Base-by-base conservation (phyloP, 2,888 invertebrate genomes). In the Acleris cristana region DNA sequence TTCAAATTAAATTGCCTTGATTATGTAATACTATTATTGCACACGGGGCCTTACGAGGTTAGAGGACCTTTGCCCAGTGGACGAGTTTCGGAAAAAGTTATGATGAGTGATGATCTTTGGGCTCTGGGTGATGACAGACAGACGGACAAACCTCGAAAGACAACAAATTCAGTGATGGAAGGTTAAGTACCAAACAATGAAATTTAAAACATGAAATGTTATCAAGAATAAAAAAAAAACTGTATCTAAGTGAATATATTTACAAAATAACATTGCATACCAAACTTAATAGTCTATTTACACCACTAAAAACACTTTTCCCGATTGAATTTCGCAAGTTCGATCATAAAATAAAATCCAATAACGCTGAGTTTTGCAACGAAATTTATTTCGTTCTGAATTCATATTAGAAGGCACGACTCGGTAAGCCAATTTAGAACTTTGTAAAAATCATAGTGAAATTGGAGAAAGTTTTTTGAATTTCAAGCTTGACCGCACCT, bases 311-410 rank as follows among this genome's bases (percentile, higher is more conserved):
- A 54, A 58, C 48, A 63, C 23, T 58, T 67, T 34, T 30, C 14
- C n/a, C 23, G 56, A 66, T 66, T 55, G 58, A 70, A 85, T 89
- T 87, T 84, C 84, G 75, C 85, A 86, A 89, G 79, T 76, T 73
- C 70, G 78, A 73, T 78, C 81, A 82, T 87, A 86, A 87, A 87
- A 85, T 72, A 70, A 81, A 85, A 86, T 83, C 75, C 81, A 83
- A 89, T 88, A 89, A 88, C 82, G 70, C 64, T 3, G 84, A 83
- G 81, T 91, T 89, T 80, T 79, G 84, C 85, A 90, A 89, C 82
- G 70, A 75, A 77, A 85, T 87, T 88, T 81, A 83, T 84, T 83
- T 79, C 80, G 84, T 85, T 82, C 79, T 2, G 40, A 76, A 76
- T 76, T 72, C 82, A 81, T 81, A 81, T 81, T 80, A 70, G 69